Base-by-base conservation (phyloP, 2,113 vertebrate genomes). In the Triplophysa siluroides region DNA sequence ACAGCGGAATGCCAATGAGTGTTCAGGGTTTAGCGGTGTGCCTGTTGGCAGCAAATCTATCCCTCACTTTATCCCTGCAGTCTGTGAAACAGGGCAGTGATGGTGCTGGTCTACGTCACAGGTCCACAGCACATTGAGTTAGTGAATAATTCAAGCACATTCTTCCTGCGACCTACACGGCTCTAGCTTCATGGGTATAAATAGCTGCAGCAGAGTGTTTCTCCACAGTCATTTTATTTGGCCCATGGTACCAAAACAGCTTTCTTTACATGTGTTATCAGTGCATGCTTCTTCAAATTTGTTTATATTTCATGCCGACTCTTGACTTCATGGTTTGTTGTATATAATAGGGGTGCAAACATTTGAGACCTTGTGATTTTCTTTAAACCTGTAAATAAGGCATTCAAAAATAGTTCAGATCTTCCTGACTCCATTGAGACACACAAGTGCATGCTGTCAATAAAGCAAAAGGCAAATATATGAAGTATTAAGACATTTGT, bases 81-180 rank as follows among this genome's bases (percentile, higher is more conserved):
- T 65, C 45, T 54, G 18, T 54, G 18, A 54, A 75, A 33, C 45
- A 66, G 43, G 33, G 54, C 23, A 2, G 26, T 56, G 81, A 78
- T 78, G 65, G 70, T 66, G 65, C 74, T 74, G 58, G 67, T 21
- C 61, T 54, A 62, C 24, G 16, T 86, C 75, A 82, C 79, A 84
- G 69, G 83, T 85, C 67, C 81, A 83, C 82, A 88, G 80, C 81
- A 18, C 18, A 58, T 76, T 81, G 64, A 82, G 33, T n/a, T 64
- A 41, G 83, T 94, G 52, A 93, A 93, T 94, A 91, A 93, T 94
- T 93, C 85, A 93, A 87, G 82, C 83, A 87, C 83, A 88, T 87
- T 87, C 89, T 87, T 86, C 90, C 88, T 86, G 80, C 81, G 78
- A 83, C 84, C 61, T 64, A 76, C 80, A 66, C 85, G 52, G 71